Base-by-base conservation (phyloP, 2,888 invertebrate genomes). In the Callyntrura guangdongensis region DNA sequence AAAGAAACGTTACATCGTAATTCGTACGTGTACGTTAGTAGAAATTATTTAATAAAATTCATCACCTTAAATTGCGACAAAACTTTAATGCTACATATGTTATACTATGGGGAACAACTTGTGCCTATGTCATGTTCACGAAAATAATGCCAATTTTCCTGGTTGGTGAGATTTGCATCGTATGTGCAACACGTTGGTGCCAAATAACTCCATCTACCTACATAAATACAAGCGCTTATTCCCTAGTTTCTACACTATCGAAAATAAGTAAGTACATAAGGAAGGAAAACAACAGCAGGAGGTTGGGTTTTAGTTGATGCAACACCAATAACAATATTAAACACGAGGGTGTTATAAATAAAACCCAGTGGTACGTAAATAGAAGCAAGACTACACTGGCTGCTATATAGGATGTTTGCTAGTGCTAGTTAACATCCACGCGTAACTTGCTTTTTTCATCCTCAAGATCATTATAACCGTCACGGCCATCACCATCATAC, bases 291-390 rank as follows among this genome's bases (percentile, higher is more conserved):
- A 72, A 72, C 69, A 72, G 14, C 45, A 72, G 17, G 69, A 45
- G 69, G 45, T 22, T 72, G 69, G 2, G 9, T n/a, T 12, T 11
- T 11, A 67, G 27, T 72, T 12, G 9, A 72, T 11, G 17, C 17
- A 45, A 45, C 45, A 72, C 17, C 67, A 45, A 8, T 11, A 67
- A 69, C 36, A 72, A 17, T 20, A 72, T 1, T n/a, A 17, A 72
- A 72, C 69, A 72, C 67, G 4, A 45, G 72, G 72, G 72, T 74
- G 47, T 74, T 74, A 49, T 47, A 74, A 49, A 74, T 49, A 74
- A 45, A 49, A 74, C 1, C 9, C 49, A 14, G 25, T 49, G 49
- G 74, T 45, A 74, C 49, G 49, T 74, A 74, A 74, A 74, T 74
- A 74, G 49, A 49, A 49, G 3, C 22, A 47, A 47, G 17, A 11